Percentiles rank a stretch among this genome's conserved stretches.
These are phyloP conservation scores for Sinodicranocentrus sp. DNA, from an alignment of 2,888 invertebrate genomes.

Conservation along the genomic window DNA sequence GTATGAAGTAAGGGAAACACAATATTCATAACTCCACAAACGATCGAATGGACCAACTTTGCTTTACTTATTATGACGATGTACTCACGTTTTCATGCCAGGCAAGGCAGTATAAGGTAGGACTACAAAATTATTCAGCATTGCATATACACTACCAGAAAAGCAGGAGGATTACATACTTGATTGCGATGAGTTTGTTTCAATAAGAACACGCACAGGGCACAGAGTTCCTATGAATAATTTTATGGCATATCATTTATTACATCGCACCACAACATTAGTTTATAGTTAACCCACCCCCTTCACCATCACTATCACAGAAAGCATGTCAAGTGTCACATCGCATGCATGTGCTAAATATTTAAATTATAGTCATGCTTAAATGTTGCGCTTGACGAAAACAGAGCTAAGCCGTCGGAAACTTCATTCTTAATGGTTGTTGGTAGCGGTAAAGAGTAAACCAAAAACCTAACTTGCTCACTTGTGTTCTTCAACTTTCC, in stretches of 20 bases:
- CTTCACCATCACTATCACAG: not conserved
- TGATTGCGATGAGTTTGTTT: not conserved
- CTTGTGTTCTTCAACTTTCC: too few species aligned
- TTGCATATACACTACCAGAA: not conserved
- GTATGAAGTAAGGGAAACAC: not conserved
- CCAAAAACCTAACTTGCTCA: too few species aligned
- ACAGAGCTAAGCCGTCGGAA: too few species aligned
- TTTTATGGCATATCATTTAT: not conserved
- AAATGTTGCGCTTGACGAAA: too few species aligned
- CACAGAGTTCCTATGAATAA: too few species aligned
- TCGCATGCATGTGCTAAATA: not conserved
- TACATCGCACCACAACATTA: not conserved
- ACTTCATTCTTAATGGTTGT: too few species aligned
- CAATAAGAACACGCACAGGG: too few species aligned
- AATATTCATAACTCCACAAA: not conserved
- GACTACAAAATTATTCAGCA: not conserved
- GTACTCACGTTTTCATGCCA: not conserved
- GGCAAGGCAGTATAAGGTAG: too few species aligned
- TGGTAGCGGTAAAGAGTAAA: too few species aligned
- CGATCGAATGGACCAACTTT: too few species aligned
- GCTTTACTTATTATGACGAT: not conserved
- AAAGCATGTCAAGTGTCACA: constrained; percentile 17
- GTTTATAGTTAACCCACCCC: not conserved
- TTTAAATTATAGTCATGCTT: too few species aligned
- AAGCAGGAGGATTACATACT: not conserved